These are phyloP conservation scores for Tricholaema leucomelas DNA, from an alignment of 2,113 vertebrate genomes.

Conservation along the genomic window DNA sequence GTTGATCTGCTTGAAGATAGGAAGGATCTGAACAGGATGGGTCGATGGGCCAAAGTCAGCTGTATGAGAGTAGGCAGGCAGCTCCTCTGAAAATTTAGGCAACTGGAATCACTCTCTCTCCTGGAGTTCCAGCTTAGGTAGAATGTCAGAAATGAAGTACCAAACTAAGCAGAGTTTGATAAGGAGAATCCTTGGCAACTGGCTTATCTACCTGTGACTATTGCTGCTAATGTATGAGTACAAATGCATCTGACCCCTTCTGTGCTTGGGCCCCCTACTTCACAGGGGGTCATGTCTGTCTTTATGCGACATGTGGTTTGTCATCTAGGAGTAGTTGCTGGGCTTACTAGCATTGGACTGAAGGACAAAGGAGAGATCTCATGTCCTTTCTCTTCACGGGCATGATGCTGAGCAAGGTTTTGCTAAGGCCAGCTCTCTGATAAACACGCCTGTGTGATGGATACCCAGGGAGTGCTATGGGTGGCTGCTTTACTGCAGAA, in stretches of 20 bases:
- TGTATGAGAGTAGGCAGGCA: not conserved
- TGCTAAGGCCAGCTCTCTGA: not conserved
- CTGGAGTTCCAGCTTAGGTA: not conserved
- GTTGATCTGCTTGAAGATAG: no score
- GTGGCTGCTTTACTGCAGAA: not conserved
- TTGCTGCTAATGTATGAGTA: not conserved
- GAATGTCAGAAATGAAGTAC: not conserved
- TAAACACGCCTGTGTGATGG: not conserved
- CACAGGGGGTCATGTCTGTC: not conserved
- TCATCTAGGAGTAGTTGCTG: not conserved
- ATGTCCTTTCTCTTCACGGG: not conserved
- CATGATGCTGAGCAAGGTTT: not conserved
- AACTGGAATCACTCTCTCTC: not conserved
- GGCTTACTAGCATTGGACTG: not conserved
- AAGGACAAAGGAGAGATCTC: not conserved
- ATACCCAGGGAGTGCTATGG: not conserved
- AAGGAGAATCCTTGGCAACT: not conserved
- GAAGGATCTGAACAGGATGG: no score
- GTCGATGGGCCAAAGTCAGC: no score
- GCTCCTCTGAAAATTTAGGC: not conserved
- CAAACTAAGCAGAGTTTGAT: not conserved
- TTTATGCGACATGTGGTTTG: not conserved
- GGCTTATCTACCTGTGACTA: not conserved
- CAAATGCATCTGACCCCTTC: fast-evolving
- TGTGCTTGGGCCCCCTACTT: not conserved